A percentile compares a stretch with the other conserved stretches of the same genome.
Conservation (phyloP, 2,888 invertebrate genomes). For the Cheilosia scutellata region DNA sequence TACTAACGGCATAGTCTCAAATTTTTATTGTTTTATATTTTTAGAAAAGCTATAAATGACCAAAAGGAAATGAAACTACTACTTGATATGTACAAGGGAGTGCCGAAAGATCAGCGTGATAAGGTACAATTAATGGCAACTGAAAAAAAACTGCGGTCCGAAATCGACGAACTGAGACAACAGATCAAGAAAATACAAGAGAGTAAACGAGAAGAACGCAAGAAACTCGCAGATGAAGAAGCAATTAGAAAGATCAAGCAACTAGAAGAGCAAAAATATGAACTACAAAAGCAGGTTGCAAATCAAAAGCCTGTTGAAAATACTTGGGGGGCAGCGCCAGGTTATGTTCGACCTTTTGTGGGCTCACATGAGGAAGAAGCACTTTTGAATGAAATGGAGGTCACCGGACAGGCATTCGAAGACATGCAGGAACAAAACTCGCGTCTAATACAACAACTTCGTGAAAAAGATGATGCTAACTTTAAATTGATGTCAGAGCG, state of each 20-base stretch:
- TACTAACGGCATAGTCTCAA: not conserved
- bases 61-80: slow-evolving; percentile 97
- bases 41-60: slow-evolving; percentile 95
- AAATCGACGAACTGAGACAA: slow-evolving; percentile 94
- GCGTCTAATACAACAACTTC: slow-evolving; percentile 95
- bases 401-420: slow-evolving; percentile 99
- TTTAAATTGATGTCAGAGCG: slow-evolving; percentile 99
- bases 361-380: slow-evolving; percentile 97
- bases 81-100: slow-evolving; percentile 98
- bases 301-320: slow-evolving; percentile 90
- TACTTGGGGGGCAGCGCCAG: slow-evolving; percentile 79
- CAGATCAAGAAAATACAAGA: slow-evolving; percentile 95
- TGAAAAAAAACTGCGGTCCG: slow-evolving; percentile 95
- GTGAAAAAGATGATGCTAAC: slow-evolving; percentile 99
- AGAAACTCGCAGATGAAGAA: slow-evolving; percentile 97
- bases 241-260: slow-evolving; percentile 96
- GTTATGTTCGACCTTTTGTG: slow-evolving; percentile 88
- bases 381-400: slow-evolving; percentile 98
- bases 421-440: slow-evolving; percentile 99
- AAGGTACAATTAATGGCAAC: slow-evolving; percentile 98
- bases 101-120: slow-evolving; percentile 97
- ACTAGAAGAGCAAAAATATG: slow-evolving; percentile 96
- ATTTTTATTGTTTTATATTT: slow-evolving; percentile 42
- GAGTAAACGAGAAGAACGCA: slow-evolving; percentile 94
- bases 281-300: slow-evolving; percentile 95